Conservation (phyloP, 35 echinoderm and acorn worm species). For the Chiridota heheva region DNA sequence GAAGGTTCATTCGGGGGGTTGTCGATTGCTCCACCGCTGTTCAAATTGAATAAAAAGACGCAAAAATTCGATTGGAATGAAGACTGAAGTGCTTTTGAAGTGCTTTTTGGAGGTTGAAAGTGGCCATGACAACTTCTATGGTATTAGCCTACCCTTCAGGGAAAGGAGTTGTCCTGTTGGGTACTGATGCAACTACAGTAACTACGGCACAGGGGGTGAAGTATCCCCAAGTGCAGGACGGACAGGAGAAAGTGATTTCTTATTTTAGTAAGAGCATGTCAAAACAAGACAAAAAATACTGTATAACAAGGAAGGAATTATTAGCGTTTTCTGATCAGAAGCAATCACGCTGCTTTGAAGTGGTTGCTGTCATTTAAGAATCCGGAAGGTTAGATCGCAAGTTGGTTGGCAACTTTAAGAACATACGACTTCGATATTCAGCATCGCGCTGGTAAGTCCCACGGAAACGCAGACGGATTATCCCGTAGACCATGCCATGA, state of each 20-base stretch:
- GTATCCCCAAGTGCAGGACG: conserved; percentile 59
- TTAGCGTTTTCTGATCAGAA: conserved; percentile 42
- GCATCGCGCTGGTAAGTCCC: conserved; percentile 40
- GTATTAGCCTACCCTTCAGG: conserved; percentile 51
- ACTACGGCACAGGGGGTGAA: conserved; percentile 47
- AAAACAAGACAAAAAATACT: conserved; percentile 31
- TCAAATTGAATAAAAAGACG: conserved; percentile 5
- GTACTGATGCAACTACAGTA: conserved; percentile 67
- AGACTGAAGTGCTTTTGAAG: not conserved
- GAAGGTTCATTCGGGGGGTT: conserved; percentile 19
- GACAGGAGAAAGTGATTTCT: conserved; percentile 31
- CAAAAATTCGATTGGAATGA: conserved; percentile 23
- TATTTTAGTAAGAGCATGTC: conserved; percentile 24
- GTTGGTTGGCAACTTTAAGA: conserved; percentile 61
- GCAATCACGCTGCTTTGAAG: conserved; percentile 43
- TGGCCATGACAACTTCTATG: conserved; percentile 18
- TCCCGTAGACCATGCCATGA: conserved; percentile 45
- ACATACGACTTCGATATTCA: conserved; percentile 56
- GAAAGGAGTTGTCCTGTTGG: conserved; percentile 21
- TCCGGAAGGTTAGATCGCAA: conserved; percentile 58
- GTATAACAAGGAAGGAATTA: conserved; percentile 37
- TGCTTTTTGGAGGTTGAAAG: conserved; percentile 15
- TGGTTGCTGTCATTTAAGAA: conserved; percentile 65
- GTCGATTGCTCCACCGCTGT: conserved; percentile 28
- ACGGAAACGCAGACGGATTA: conserved; percentile 64